Percentiles rank a stretch among this genome's conserved stretches.
These are phyloP conservation scores for Girardinus metallicus DNA, from an alignment of 2,797 vertebrate species.

Conservation along the genomic window DNA sequence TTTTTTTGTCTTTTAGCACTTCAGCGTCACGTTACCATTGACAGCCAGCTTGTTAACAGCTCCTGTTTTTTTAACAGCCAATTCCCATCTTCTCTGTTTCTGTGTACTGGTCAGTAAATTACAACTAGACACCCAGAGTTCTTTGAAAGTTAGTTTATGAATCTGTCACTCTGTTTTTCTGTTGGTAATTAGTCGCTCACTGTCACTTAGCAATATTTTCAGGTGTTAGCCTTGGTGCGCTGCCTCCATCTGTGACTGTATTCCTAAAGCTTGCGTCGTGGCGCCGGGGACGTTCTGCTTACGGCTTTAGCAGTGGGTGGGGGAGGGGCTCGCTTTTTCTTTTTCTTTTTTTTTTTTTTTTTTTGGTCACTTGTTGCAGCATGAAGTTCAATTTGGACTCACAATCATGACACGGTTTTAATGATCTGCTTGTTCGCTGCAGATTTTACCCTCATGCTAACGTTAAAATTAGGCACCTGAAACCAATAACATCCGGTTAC, in stretches of 20 bases:
- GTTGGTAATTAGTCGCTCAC: constrained; percentile 36
- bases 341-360: background rate
- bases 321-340: constrained; percentile 7
- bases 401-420: constrained; percentile 14
- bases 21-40: constrained; percentile 23
- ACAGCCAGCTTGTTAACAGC: constrained; percentile 33
- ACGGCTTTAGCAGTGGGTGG: constrained; percentile 19
- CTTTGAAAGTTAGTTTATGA: constrained; percentile 23
- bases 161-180: constrained; percentile 18
- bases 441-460: background rate
- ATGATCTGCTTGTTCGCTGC: constrained; percentile 16
- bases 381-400: constrained; percentile 23
- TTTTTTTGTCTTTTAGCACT: constrained; percentile 21
- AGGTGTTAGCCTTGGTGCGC: constrained; percentile 33
- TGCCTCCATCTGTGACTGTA: constrained; percentile 4
- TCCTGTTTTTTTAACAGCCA: constrained; percentile 35
- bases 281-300: constrained; percentile 16
- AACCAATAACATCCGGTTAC: constrained; percentile 10
- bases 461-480: background rate
- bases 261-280: constrained; percentile 25
- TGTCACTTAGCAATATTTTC: constrained; percentile 43
- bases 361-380: constrained; percentile 16
- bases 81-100: constrained; percentile 25
- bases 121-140: constrained; percentile 41
- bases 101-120: constrained; percentile 45